phyloP scores from a whole-genome alignment of 2,113 vertebrate genomes.

The Psittacula cyanocephala region DNA sequence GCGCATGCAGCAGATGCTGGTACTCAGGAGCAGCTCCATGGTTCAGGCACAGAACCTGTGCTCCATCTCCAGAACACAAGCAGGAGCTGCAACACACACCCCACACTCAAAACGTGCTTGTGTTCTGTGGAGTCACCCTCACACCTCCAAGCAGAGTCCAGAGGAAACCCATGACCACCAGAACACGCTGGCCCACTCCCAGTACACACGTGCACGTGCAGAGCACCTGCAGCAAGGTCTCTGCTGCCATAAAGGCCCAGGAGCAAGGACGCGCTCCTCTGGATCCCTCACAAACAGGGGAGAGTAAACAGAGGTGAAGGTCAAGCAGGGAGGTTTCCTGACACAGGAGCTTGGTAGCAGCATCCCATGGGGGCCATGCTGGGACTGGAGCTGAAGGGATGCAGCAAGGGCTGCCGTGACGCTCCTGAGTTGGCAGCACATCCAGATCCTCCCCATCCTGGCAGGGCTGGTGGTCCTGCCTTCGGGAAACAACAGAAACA shows the following conservation, averaged over 20 bases:
- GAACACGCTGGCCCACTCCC: neutral
- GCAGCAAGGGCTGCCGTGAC: neutral
- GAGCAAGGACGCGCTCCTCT: neutral
- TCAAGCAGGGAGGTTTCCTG: neutral
- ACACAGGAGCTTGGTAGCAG: accelerated
- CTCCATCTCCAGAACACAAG: neutral
- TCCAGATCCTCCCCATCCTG: neutral
- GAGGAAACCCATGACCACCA: neutral
- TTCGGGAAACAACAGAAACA: conserved; percentile 22
- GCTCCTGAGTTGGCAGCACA: neutral
- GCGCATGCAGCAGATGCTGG: neutral
- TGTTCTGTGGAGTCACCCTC: neutral
- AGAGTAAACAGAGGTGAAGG: neutral
- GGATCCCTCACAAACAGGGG: neutral
- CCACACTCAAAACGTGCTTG: neutral
- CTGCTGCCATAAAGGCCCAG: neutral
- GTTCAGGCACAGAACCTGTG: neutral
- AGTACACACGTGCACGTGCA: accelerated
- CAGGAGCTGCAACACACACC: neutral
- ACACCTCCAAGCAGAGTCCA: neutral
- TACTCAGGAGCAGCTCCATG: neutral
- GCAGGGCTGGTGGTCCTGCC: neutral
- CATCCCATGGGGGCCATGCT: accelerated
- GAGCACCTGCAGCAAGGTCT: neutral
- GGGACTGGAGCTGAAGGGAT: neutral